phyloP scores from a whole-genome alignment of 2,888 invertebrate genomes.

The Eretmocerus hayati region DNA sequence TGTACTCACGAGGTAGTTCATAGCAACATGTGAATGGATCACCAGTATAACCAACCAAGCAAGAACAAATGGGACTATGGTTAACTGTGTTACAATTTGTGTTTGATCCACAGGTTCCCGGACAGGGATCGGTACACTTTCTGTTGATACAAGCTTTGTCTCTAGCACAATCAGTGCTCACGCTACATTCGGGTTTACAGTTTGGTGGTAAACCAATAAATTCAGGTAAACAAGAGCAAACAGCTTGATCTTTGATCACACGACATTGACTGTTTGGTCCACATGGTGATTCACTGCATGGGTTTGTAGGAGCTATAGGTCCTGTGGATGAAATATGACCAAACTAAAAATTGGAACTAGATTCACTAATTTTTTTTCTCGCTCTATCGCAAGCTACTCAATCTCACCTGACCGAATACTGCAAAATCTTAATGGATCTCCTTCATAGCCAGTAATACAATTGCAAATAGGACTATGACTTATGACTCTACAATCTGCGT shows the following conservation, averaged over 20 bases:
- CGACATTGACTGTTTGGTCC: constrained; percentile 73
- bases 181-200: constrained; percentile 74
- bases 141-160: constrained; percentile 70
- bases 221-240: constrained; percentile 64
- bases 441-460: constrained; percentile 61
- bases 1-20: constrained; percentile 49
- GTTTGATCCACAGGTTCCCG: constrained; percentile 69
- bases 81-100: constrained; percentile 73
- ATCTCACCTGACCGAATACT: constrained; percentile 42
- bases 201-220: constrained; percentile 69
- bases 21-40: constrained; percentile 63
- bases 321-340: no score
- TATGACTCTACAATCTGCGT: constrained; percentile 65
- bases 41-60: constrained; percentile 65
- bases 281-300: constrained; percentile 69
- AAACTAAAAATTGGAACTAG: no score
- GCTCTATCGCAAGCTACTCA: no score
- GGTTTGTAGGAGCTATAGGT: constrained; percentile 32
- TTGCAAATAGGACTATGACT: constrained; percentile 70
- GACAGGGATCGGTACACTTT: constrained; percentile 73
- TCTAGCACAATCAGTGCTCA: constrained; percentile 70
- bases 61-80: constrained; percentile 77
- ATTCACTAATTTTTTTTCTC: no score
- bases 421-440: constrained; percentile 66
- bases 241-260: constrained; percentile 60